Evolutionary conservation across 2,888 invertebrate species (phyloP), one percentile per base, ranked within the genome.

Genomic region (Vanessa cardui): DNA sequence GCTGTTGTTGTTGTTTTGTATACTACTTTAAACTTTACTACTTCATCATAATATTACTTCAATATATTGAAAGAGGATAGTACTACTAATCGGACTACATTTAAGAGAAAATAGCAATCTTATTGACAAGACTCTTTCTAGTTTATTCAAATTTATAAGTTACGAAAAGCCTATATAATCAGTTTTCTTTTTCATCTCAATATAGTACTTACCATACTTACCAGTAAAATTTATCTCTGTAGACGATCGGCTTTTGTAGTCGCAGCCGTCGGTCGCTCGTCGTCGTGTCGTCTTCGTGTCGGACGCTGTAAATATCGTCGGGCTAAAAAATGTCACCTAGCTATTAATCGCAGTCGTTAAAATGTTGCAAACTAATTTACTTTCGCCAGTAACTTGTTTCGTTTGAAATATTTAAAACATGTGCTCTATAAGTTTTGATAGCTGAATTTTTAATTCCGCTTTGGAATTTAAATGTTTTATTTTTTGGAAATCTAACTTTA

Each of bases 321-420:
- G 52, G 44, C 20, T 49, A 45, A 56, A 39, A 68, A 60, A 64
- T 47, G 18, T 31, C 58, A 47, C 21, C 33, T 45, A 45, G 21
- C 47, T 64, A 68, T 64, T 64, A 60, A 61, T 64, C 56, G 60
- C 59, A n/a, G 60, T 61, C 56, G 60, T 64, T 64, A 64, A 56
- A 61, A 66, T 16, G 47, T 46, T 63, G 54, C 46, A 52, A 66
- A 52, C 64, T 58, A 68, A 62, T 62, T 61, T 64, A 64, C 58
- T 62, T 64, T 68, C 61, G 46, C 54, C 33, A 21, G 44, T 52
- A 52, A 59, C 45, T 58, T 58, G 50, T 52, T 59, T 52, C 49
- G 31, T 59, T 59, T 49, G 18, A 33, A 44, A 68, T 18, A 59
- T 59, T 62, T 58, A 20, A 33, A 18, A 56, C 39, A 62, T 39